Conservation (phyloP, 2,797 vertebrate species). For the Coranthus polyacanthus region DNA sequence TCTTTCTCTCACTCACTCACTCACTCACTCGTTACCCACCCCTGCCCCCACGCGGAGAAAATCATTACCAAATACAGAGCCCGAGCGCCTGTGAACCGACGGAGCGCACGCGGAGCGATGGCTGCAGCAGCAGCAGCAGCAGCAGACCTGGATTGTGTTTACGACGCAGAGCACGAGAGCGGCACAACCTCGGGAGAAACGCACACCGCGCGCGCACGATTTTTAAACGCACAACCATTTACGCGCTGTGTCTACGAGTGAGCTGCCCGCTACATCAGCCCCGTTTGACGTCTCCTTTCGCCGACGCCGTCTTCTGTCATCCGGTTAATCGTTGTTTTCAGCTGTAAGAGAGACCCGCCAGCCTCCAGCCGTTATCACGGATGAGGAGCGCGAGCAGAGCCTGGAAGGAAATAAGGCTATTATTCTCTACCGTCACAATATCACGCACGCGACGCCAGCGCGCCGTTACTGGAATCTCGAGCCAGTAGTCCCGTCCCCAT, state of each 20-base stretch:
- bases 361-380: slow-evolving; percentile 15
- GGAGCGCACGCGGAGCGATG: slow-evolving; percentile 75
- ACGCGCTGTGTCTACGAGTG: slow-evolving; percentile 20
- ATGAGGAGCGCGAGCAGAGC: slow-evolving; percentile 43
- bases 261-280: slow-evolving; percentile 8
- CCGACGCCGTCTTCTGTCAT: not conserved
- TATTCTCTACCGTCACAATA: slow-evolving; percentile 21
- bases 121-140: slow-evolving; percentile 56
- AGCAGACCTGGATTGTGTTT: slow-evolving; percentile 62
- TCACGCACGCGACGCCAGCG: slow-evolving; percentile 48
- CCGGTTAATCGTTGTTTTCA: slow-evolving; percentile 1
- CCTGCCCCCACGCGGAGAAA: slow-evolving; percentile 53
- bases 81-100: slow-evolving; percentile 29
- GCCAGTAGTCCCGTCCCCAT: slow-evolving; percentile 15
- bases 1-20: not conserved
- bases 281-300: too few relatives aligned
- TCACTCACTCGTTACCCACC: not conserved
- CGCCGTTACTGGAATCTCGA: slow-evolving; percentile 28
- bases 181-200: slow-evolving; percentile 42
- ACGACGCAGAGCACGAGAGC: slow-evolving; percentile 67
- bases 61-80: slow-evolving; percentile 59
- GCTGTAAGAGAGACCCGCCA: slow-evolving; percentile 13
- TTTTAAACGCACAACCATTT: slow-evolving; percentile 37
- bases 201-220: slow-evolving; percentile 54
- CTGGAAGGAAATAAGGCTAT: slow-evolving; percentile 18